Base-by-base conservation (phyloP, 2,113 vertebrate species). In the Dermatemys mawii region DNA sequence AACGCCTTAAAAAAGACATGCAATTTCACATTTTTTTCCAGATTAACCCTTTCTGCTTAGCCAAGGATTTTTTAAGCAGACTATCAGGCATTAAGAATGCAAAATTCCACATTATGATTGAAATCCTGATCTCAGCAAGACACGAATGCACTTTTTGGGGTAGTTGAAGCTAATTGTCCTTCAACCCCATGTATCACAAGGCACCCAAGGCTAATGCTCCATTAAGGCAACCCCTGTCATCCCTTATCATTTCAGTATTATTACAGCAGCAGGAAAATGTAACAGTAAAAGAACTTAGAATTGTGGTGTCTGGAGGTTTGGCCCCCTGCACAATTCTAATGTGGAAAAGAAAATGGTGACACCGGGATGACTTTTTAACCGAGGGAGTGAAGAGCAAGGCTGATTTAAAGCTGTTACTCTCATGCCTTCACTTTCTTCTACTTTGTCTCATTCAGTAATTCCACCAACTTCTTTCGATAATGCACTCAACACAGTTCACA, bases 401-500 rank as follows among this genome's bases (percentile, higher is more conserved):
- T 19, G 3, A 38, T 16, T 29, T 41, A 44, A 54, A 38, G 5
- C 7, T 5, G 2, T 32, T 44, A 73, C 73, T 93, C 84, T 83
- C 84, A 78, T 14, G 5, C 24, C 53, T 90, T 8, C 8, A 81
- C 48, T 46, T 35, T 49, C 16, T 32, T n/a, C 27, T n/a, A 48
- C n/a, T 17, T 17, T 46, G 12, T 75, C 53, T 41, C 76, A 70
- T 41, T 4, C 12, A 79, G 81, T 67, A 16, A 63, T 27, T 26
- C 46, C 79, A 49, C 49, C 86, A 91, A 63, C 19, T 89, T 89
- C 55, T 57, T 73, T 80, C 86, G 57, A 32, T 46, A 73, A 53
- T 0, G 0, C 80, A 51, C 44, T 53, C 78, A 50, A 0, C 90
- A 90, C 75, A n/a, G 46, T 48, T 86, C 41, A 14, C 3, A 14